Evolutionary conservation across 2,113 vertebrate species (phyloP).

Genomic region (Neofelis nebulosa): DNA sequence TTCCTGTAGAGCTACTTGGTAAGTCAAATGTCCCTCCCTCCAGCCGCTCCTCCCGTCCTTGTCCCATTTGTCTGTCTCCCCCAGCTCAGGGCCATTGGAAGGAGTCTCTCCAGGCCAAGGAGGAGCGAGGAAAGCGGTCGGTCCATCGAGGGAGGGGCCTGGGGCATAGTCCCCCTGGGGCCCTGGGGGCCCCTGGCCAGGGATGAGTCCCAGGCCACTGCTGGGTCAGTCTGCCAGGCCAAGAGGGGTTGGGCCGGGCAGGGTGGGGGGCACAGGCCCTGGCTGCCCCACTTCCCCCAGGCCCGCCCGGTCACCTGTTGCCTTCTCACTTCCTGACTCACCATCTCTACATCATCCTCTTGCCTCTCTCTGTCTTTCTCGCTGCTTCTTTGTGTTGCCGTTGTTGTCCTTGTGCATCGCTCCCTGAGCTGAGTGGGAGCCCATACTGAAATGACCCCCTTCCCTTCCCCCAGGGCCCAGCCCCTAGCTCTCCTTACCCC

Average conservation of each 20-base stretch:
- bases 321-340: neutral
- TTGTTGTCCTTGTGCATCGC: neutral
- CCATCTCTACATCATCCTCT: neutral
- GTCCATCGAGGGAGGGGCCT: slow-evolving; percentile 57
- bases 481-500: neutral
- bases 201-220: neutral
- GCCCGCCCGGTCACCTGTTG: neutral
- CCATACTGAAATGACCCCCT: neutral
- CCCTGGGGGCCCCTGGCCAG: neutral
- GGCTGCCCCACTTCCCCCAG: neutral
- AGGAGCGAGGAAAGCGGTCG: slow-evolving; percentile 24
- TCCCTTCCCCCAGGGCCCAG: neutral
- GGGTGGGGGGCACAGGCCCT: neutral
- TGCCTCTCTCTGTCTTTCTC: slow-evolving; percentile 54
- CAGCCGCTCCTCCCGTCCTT: slow-evolving; percentile 61
- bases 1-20: slow-evolving; percentile 92
- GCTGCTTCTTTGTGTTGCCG: slow-evolving; percentile 31
- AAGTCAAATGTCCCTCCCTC: slow-evolving; percentile 80
- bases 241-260: neutral
- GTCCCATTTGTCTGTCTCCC: slow-evolving; percentile 70
- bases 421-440: neutral
- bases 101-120: slow-evolving; percentile 49
- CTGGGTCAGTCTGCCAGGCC: slow-evolving; percentile 53
- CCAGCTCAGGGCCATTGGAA: slow-evolving; percentile 70
- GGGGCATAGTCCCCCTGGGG: neutral